Conservation (phyloP, 2,113 vertebrate genomes). For the Phylloscopus trochiloides region DNA sequence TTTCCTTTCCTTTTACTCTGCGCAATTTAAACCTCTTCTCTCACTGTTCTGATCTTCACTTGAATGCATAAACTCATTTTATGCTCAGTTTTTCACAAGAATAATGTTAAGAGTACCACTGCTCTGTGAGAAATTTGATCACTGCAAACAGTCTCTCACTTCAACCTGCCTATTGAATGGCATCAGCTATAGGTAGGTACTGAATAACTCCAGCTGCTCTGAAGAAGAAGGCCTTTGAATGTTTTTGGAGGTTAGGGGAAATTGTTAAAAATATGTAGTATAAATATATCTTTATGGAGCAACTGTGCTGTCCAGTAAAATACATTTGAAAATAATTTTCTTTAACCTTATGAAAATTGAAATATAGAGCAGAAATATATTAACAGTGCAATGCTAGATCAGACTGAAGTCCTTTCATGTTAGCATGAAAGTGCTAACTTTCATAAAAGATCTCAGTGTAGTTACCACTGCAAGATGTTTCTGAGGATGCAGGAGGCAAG, state of each 20-base stretch:
- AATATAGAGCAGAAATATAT: neutral
- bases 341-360: neutral
- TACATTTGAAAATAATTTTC: neutral
- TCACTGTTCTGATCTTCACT: neutral
- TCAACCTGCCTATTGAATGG: neutral
- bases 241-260: neutral
- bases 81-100: neutral
- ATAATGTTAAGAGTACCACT: neutral
- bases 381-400: neutral
- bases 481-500: neutral
- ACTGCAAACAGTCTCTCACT: neutral
- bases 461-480: neutral
- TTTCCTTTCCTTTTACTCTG: neutral
- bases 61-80: neutral
- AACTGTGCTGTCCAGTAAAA: neutral
- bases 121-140: neutral
- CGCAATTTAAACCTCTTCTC: neutral
- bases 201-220: neutral
- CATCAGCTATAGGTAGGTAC: neutral
- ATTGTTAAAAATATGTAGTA: neutral
- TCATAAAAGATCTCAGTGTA: neutral
- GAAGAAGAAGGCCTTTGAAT: neutral
- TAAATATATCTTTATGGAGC: neutral
- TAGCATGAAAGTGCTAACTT: neutral
- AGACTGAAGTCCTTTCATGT: neutral